Base-by-base conservation (phyloP, 2,888 invertebrate genomes). In the Eilema sororculum region DNA sequence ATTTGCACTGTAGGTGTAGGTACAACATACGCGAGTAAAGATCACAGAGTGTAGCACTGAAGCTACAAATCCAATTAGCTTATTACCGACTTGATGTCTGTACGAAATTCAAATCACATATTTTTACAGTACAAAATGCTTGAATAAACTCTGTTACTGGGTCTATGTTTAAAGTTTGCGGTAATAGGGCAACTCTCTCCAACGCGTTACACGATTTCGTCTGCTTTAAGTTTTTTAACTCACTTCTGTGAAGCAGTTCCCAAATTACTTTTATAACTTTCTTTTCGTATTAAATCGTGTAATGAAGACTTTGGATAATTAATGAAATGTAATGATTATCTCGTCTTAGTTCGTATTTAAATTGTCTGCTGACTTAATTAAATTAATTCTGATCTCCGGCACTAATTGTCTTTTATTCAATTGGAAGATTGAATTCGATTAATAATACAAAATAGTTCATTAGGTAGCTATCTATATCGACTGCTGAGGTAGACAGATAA, bases 391-490 rank as follows among this genome's bases (percentile, higher is more conserved):
- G 80, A 82, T 78, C 83, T 81, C 77, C 74, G 76, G 76, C 82
- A 81, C 82, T 88, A 87, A 89, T 87, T 87, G 85, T 84, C 86
- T 86, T 87, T 86, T 86, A 86, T 84, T 85, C 78, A 81, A 84
- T 85, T 85, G 78, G 73, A 72, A 75, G 78, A 85, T 84, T 84
- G 77, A 80, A 86, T 86, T 83, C 83, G 80, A 84, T 84, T 37
- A 10, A 12, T 37, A 37, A 12, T 87, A 74, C 72, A 72, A 77
- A 71, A 80, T 77, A 77, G 79, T 76, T 77, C 65, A 69, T 65
- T 65, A 12, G 33, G 10, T 10, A 41, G 56, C 37, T 71, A 72
- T 67, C 20, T 20, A 46, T 6, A 78, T 74, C 61, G 62, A 65
- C 58, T 62, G 64, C 52, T 65, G 70, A 72, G 66, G 66, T 20